Conservation (phyloP, 1,140 invertebrate species). For the Cyrtorhinus lividipennis region DNA sequence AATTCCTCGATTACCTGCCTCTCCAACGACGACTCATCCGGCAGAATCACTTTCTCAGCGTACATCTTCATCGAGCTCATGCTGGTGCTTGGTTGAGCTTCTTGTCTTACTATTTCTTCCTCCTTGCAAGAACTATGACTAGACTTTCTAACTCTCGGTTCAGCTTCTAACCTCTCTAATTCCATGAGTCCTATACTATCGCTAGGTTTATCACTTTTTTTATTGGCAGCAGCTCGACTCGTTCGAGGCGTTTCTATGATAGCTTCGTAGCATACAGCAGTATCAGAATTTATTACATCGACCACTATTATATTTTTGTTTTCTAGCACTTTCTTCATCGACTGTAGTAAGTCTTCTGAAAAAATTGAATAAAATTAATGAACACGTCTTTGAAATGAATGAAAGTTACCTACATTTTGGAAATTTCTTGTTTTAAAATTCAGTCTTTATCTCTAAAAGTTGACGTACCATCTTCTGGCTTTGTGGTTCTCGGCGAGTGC, state of each 20-base stretch:
- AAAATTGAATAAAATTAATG: neutral
- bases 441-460: no score
- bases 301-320: slow-evolving; percentile 17
- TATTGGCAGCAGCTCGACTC: neutral
- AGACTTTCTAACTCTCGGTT: slow-evolving; percentile 10
- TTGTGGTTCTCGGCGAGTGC: neutral
- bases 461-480: neutral
- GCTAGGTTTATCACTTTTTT: neutral
- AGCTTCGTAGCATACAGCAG: neutral
- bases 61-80: neutral
- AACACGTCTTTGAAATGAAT: neutral
- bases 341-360: neutral
- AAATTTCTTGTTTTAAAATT: no score
- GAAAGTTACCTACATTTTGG: neutral
- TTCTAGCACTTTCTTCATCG: neutral
- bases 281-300: slow-evolving; percentile 20
- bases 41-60: neutral
- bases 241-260: neutral
- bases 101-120: neutral
- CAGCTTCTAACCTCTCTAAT: slow-evolving; percentile 10
- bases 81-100: neutral
- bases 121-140: neutral
- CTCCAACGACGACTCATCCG: neutral
- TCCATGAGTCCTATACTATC: neutral
- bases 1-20: neutral